Base-by-base conservation (phyloP, 2,888 invertebrate species). In the Stenodera caucasica region DNA sequence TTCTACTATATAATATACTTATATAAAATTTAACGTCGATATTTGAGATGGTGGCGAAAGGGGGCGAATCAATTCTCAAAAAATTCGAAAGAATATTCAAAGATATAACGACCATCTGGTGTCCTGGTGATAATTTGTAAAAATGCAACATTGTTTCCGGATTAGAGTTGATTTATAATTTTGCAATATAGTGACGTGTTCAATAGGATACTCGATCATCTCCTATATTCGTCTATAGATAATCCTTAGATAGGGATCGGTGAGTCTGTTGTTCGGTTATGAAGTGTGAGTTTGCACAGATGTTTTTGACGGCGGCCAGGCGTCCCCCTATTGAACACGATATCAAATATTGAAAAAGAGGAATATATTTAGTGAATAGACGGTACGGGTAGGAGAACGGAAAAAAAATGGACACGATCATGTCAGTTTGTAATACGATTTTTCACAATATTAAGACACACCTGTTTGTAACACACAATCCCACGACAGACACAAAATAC, bases 211-310 rank as follows among this genome's bases (percentile, higher is more conserved):
- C 67, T 73, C 72, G 69, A 74, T 73, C 73, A 72, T 72, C 70
- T 70, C 64, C n/a, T 2, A 26, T 18, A 18, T 40, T 68, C 65
- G 66, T 63, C 69, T 63, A 72, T 71, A 75, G 75, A 74, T 74
- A 75, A 73, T 75, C 74, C 71, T 70, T 65, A 71, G 72, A 64
- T 64, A 56, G 60, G 55, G 55, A 69, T 71, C 69, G 68, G 67
- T 64, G 66, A 69, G 65, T 67, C 66, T 63, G 56, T 59, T 60
- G 64, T 68, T 26, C 70, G 70, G 75, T 78, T 79, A 79, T 80
- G 80, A 79, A 80, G 79, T 79, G 79, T 76, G 77, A 79, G 78
- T 73, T 66, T 67, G 69, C 75, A 76, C 80, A 80, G 79, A 73
- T 80, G 80, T 69, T 72, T 71, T 69, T 79, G 79, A 80, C 80